Base-by-base conservation (phyloP, 1,140 invertebrate species). In the Cydia splendana region DNA sequence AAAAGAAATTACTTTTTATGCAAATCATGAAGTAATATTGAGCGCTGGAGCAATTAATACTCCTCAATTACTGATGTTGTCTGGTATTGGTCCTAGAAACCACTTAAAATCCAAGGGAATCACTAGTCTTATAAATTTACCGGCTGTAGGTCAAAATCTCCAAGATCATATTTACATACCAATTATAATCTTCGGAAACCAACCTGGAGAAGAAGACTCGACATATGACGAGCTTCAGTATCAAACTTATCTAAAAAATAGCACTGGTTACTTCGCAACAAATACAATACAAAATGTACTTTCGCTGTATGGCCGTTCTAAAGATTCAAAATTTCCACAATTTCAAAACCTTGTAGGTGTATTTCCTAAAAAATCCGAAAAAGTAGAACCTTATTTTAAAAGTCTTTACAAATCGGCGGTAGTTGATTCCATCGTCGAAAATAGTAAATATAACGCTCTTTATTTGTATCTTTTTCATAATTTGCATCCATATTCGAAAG, bases 91-190 rank as follows among this genome's bases (percentile, higher is more conserved):
- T 82, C 84, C 88, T 82, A 80, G 88, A 86, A 69, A 84, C 30
- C 85, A 93, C 78, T 81, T 93, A 24, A 9, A 82, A 79, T 82
- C 87, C 38, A 80, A 92, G 5, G 89, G 91, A n/a, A 94, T 96
- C 20, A 51, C 83, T 0, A 83, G 94, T 0, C 84, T 94, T n/a
- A 77, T 91, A 38, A 94, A 96, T 84, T 91, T 96, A 4, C 94
- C 95, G 0, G 80, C 95, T 34, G 96, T 97, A 1, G 97, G 96
- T 1, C 85, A 95, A 75, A 96, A 97, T 89, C 93, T 97, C 1
- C 94, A 95, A 81, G 95, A 96, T 82, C 95, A 96, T 79, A 62
- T 78, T 53, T 78, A 75, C 34, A 77, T 90, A 24, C 86, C 85
- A 28, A 75, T 92, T 4, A 77, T 80, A 6, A 85, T 91, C 73